Evolutionary conservation across 2,113 vertebrate species (phyloP).

Genomic region (Onychorhynchus coronatus): DNA sequence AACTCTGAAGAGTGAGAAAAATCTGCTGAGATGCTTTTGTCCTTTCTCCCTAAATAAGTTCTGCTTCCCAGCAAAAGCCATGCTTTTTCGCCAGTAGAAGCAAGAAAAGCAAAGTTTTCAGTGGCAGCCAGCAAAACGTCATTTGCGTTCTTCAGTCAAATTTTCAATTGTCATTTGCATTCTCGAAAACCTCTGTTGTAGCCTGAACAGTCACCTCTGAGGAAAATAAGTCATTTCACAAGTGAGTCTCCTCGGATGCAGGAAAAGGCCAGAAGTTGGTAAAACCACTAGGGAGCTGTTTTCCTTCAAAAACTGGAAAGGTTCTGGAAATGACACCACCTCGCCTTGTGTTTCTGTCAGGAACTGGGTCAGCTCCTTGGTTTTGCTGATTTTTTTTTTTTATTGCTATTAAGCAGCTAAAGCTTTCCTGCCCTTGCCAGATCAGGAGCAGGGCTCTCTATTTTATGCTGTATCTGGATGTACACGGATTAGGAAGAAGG

Average conservation of each 20-base stretch:
- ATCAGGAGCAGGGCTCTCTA: neutral
- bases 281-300: neutral
- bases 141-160: neutral
- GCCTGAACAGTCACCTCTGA: neutral
- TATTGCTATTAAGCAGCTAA: neutral
- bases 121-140: conserved; percentile 10
- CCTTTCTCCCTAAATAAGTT: neutral
- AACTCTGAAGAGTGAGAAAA: neutral
- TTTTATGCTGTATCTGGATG: neutral
- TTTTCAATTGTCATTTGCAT: neutral
- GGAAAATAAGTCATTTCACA: neutral
- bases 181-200: neutral
- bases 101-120: neutral
- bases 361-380: neutral
- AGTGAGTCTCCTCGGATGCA: neutral
- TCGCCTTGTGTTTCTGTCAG: neutral
- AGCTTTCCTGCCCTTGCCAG: neutral
- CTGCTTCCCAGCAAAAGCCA: neutral
- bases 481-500: neutral
- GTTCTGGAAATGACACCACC: neutral
- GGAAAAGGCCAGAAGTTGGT: neutral
- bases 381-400: neutral
- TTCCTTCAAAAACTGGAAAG: neutral
- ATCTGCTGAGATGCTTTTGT: neutral
- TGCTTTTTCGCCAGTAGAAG: neutral